Percentiles rank a stretch among this genome's conserved stretches.
phyloP scores from a whole-genome alignment of 2,888 invertebrate species.

The Lathronympha strigana region DNA sequence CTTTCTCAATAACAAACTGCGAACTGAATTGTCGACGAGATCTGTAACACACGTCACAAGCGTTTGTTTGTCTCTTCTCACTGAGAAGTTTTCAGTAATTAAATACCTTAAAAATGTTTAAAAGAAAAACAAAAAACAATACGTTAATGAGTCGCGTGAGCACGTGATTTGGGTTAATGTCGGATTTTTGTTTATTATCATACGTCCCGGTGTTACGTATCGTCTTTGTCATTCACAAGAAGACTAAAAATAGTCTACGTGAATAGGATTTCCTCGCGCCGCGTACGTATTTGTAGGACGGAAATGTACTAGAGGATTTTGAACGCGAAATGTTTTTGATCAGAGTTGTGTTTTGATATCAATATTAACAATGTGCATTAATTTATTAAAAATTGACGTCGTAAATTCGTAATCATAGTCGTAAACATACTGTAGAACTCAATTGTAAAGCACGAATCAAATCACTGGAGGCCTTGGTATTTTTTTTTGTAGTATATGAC shows the following conservation, averaged over 20 bases:
- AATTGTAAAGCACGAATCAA: no score
- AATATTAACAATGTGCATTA: neutral
- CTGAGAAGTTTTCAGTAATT: no score
- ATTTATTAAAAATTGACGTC: neutral
- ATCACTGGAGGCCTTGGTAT: no score
- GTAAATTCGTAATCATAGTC: neutral
- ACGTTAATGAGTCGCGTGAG: neutral
- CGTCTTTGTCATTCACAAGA: conserved; percentile 30
- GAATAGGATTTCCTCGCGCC: conserved; percentile 27
- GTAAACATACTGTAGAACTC: neutral
- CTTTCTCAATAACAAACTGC: no score
- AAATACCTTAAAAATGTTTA: neutral
- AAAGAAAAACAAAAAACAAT: neutral
- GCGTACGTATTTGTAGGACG: conserved; percentile 21
- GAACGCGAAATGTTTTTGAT: neutral
- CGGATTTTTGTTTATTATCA: conserved; percentile 20
- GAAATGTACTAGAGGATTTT: conserved; percentile 28
- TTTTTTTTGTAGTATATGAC: no score
- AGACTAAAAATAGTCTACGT: conserved; percentile 31
- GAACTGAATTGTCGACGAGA: no score
- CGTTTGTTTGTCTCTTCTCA: neutral
- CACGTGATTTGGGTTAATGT: conserved; percentile 17
- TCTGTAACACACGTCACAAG: no score
- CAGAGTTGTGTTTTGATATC: neutral
- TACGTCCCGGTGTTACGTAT: neutral